phyloP scores from a whole-genome alignment of 2,797 vertebrate genomes.

The Rhyacichthys aspro region DNA sequence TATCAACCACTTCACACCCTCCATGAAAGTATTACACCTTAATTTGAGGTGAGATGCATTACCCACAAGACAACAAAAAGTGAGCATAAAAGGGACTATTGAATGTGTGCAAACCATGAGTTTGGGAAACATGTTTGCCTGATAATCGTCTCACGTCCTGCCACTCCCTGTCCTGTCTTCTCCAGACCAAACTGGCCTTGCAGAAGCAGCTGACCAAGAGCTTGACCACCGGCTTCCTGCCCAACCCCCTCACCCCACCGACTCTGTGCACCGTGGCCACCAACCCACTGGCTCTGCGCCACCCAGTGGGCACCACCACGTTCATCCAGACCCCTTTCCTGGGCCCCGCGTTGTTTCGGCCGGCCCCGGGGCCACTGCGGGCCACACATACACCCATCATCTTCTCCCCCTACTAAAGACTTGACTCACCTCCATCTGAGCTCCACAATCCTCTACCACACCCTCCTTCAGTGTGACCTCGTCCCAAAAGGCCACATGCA shows the following conservation, averaged over 20 bases:
- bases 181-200: constrained; percentile 95
- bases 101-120: constrained; percentile 23
- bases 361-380: constrained; percentile 87
- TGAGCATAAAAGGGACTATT: too few relatives aligned
- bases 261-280: constrained; percentile 90
- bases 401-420: constrained; percentile 91
- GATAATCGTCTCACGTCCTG: constrained; percentile 41
- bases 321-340: constrained; percentile 94
- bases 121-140: constrained; percentile 43
- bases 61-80: too few relatives aligned
- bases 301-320: constrained; percentile 83
- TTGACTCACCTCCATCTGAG: constrained; percentile 29
- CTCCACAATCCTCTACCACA: constrained; percentile 49
- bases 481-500: constrained; percentile 68
- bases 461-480: constrained; percentile 69
- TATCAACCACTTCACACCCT: too few relatives aligned
- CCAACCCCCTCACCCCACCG: constrained; percentile 83
- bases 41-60: too few relatives aligned
- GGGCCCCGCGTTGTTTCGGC: constrained; percentile 92
- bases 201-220: constrained; percentile 98
- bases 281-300: constrained; percentile 87
- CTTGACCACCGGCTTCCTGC: constrained; percentile 91
- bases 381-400: constrained; percentile 90
- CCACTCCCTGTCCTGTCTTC: constrained; percentile 43
- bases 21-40: too few relatives aligned